Evolutionary conservation across 2,888 invertebrate species (phyloP), one percentile per base, ranked within the genome.

Genomic region (Carcina quercana): DNA sequence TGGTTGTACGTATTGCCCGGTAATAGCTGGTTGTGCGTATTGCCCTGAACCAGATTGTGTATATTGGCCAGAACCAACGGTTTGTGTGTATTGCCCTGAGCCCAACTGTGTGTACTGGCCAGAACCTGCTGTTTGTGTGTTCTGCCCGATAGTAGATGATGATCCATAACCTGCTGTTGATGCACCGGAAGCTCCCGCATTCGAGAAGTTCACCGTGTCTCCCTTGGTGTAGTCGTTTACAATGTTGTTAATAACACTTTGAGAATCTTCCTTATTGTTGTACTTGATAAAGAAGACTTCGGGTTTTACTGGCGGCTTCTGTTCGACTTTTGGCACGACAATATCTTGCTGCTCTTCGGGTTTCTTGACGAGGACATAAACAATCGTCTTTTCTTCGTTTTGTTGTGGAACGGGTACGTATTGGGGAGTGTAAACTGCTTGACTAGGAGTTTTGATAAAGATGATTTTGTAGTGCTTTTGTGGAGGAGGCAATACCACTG

Each of bases 401-500:
- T 90, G 91, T 39, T 86, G 86, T 47, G 88, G 86, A 5, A 88
- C 80, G 30, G 91, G 89, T 37, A 91, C 87, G 7, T 88, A 71
- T 40, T 91, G 91, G 2, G 88, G 89, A 19, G 88, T 86, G 26
- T 87, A 87, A 20, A 87, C 87, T 25, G 87, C 85, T 42, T 88
- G 85, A 19, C 87, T 84, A 28, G 92, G 92, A 6, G 91, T 89
- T 67, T 92, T 92, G 59, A 92, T 91, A 82, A 92, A 92, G 64
- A 92, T 91, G 50, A 92, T 91, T 62, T 92, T 92, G 85, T 92
- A 91, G 63, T 91, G 91, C 52, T 91, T 91, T 60, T 91, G 91
- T 12, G 91, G 84, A 17, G 90, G 86, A 3, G 89, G 87, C 1
- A 87, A 67, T 1, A 85, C 79, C 1, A 82, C 65, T 34, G 89